Evolutionary conservation across 2,888 invertebrate genomes (phyloP).

Genomic region (Theodoxus fluviatilis): DNA sequence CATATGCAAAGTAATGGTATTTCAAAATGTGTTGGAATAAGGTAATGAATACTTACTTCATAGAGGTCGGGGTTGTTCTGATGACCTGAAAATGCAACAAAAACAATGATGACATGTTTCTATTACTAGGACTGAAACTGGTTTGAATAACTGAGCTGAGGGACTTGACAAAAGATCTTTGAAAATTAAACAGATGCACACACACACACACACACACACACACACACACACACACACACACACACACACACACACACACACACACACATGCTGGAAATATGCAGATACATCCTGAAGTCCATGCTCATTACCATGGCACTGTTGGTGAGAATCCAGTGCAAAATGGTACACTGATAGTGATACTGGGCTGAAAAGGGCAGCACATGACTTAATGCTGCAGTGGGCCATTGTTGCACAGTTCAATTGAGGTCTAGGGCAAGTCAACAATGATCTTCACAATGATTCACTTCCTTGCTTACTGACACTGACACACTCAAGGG

Average conservation of each 20-base stretch:
- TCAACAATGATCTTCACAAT: too few species aligned
- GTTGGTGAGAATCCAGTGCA: too few species aligned
- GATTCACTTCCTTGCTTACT: too few species aligned
- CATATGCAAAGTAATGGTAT: background rate
- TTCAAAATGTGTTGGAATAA: background rate
- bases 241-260: background rate
- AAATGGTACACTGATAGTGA: too few species aligned
- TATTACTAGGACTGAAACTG: background rate
- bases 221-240: background rate
- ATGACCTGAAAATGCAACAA: constrained; percentile 38
- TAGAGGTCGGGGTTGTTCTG: constrained; percentile 54
- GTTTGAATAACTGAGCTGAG: constrained; percentile 20
- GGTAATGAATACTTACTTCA: constrained; percentile 43
- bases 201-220: background rate
- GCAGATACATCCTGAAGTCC: too few species aligned
- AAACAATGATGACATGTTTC: constrained; percentile 3
- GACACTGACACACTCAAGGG: too few species aligned
- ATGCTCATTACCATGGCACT: too few species aligned
- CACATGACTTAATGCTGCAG: too few species aligned
- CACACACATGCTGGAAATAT: too few species aligned
- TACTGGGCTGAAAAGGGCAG: too few species aligned
- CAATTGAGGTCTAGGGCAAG: too few species aligned
- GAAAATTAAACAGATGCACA: background rate
- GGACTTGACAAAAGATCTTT: constrained; percentile 37
- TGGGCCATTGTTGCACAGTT: too few species aligned